A percentile compares a stretch with the other conserved stretches of the same genome.
Conservation (phyloP, 2,888 invertebrate species). For the Nephrotoma appendiculata region DNA sequence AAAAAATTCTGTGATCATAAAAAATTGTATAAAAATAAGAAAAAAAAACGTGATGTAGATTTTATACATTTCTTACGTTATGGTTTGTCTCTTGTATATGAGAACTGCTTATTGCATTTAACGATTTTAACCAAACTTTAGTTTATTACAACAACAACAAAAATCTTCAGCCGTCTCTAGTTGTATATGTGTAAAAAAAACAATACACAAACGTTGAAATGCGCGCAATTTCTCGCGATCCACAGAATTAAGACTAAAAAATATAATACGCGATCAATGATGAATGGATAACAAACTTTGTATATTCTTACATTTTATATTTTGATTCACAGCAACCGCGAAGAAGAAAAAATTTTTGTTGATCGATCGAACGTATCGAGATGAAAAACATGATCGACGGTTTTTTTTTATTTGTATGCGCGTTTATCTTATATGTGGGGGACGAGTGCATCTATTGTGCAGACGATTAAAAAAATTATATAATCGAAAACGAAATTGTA, state of each 20-base stretch:
- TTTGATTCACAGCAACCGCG: background rate
- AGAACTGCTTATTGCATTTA: background rate
- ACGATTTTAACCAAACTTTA: background rate
- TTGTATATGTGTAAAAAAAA: background rate
- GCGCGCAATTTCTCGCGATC: background rate
- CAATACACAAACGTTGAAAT: background rate
- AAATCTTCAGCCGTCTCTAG: background rate
- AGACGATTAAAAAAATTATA: background rate
- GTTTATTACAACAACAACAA: background rate
- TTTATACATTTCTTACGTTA: background rate
- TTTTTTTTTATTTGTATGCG: background rate
- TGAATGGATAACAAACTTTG: background rate
- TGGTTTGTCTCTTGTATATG: background rate
- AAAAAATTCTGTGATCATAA: background rate
- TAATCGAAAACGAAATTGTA: background rate
- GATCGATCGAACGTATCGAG: background rate
- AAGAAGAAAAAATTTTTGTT: background rate
- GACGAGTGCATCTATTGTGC: background rate
- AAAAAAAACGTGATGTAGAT: background rate
- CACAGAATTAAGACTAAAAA: background rate
- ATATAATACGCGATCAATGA: background rate
- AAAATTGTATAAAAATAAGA: background rate
- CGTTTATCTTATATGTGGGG: too few relatives aligned
- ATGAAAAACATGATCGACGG: background rate
- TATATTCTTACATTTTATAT: background rate